Conservation (phyloP, 2,888 invertebrate species). For the Ormyrus nitidulus region DNA sequence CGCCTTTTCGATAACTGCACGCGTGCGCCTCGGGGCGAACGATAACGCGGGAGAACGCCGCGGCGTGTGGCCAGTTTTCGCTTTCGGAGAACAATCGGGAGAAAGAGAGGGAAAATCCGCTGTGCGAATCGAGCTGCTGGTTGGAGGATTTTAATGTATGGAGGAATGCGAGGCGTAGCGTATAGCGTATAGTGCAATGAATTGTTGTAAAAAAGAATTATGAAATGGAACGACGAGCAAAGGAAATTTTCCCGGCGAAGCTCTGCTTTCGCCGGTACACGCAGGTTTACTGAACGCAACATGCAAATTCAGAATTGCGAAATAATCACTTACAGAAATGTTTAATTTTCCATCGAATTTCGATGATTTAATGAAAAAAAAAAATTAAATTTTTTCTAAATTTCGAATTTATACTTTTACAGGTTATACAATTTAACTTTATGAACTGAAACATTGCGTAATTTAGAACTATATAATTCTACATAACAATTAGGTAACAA, state of each 20-base stretch:
- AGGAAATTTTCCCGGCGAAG: slow-evolving; percentile 19
- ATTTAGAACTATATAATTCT: too few relatives aligned
- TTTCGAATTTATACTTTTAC: too few relatives aligned
- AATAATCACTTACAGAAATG: too few relatives aligned
- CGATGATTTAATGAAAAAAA: too few relatives aligned
- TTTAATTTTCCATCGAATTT: too few relatives aligned
- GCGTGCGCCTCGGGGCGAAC: not conserved
- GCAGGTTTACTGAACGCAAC: too few relatives aligned
- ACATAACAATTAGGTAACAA: too few relatives aligned
- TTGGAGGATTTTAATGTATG: slow-evolving; percentile 6
- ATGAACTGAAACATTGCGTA: too few relatives aligned
- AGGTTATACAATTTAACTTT: too few relatives aligned
- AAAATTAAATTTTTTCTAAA: too few relatives aligned
- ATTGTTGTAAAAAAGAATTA: slow-evolving; percentile 10
- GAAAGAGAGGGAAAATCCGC: not conserved
- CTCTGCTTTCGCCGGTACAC: slow-evolving; percentile 1
- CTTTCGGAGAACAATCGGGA: slow-evolving; percentile 16
- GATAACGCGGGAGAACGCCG: not conserved
- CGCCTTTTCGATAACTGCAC: slow-evolving; percentile 20
- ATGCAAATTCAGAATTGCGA: too few relatives aligned
- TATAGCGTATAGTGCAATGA: not conserved
- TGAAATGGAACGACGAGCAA: slow-evolving; percentile 1
- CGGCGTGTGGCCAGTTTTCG: not conserved
- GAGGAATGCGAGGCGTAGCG: not conserved
- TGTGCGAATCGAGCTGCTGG: slow-evolving; percentile 6